These are phyloP conservation scores for Lepus oiostolus DNA, from an alignment of 2,797 vertebrate genomes.

Conservation along the genomic window DNA sequence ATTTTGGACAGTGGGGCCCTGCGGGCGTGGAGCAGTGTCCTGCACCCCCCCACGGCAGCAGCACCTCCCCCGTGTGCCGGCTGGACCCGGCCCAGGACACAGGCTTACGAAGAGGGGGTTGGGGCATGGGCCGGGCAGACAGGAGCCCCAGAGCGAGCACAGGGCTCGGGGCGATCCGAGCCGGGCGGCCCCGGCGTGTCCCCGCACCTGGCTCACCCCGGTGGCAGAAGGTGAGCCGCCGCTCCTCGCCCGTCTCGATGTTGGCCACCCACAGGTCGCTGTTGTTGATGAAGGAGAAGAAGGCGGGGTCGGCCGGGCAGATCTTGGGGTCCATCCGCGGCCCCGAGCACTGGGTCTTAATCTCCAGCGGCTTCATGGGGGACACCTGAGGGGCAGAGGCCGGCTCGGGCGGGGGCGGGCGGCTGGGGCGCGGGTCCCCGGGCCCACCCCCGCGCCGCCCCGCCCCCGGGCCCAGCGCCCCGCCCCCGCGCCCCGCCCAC, in stretches of 20 bases:
- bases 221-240: constrained; percentile 90
- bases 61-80: too few species aligned
- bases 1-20: too few species aligned
- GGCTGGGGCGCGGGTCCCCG: not conserved
- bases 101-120: not conserved
- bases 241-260: constrained; percentile 93
- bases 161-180: too few species aligned
- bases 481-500: constrained; percentile 89
- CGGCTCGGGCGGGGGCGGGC: not conserved
- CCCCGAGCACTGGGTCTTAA: constrained; percentile 97
- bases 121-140: fast-evolving
- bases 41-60: not conserved
- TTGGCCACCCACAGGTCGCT: constrained; percentile 97
- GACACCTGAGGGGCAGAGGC: constrained; percentile 84
- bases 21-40: too few species aligned
- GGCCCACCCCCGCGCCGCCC: fast-evolving
- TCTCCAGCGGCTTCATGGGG: constrained; percentile 97
- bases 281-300: constrained; percentile 98
- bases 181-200: fast-evolving
- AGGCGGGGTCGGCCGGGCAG: constrained; percentile 94
- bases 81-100: not conserved
- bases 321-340: constrained; percentile 99
- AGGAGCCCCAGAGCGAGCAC: too few species aligned
- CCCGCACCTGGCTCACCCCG: constrained; percentile 85
- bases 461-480: fast-evolving